Base-by-base conservation (phyloP, 1,140 invertebrate species). In the Penaeus vannamei region DNA sequence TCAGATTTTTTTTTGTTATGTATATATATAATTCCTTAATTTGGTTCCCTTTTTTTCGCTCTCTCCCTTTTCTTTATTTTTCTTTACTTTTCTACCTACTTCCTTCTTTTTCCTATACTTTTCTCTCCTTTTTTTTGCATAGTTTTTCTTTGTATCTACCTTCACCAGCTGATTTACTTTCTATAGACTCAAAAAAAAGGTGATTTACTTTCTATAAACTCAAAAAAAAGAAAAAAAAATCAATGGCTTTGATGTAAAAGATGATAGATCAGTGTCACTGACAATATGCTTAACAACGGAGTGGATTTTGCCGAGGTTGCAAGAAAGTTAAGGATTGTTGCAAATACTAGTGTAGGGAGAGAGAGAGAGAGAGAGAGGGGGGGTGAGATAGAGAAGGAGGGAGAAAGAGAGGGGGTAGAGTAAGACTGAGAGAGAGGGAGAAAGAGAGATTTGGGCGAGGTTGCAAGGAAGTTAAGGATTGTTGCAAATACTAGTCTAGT, bases 51-150 rank as follows among this genome's bases (percentile, higher is more conserved):
- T 53, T 80, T 36, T 80, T 53, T 80, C 77, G n/a, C 77, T 80
- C 77, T 80, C 77, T 80, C 77, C 59, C 77, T 36, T 80, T 53
- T 80, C 32, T 80, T 53, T 80, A 32, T 80, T 53, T 80, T 53
- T 53, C 32, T 80, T 53, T 80, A 22, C 46, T 53, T 80, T 26
- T 80, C 76, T 79, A 32, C 53, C 76, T 79, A 32, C 53, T 46
- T 79, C 76, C 53, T 17, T 79, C 76, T 79, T 46, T 76, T 2
- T 22, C 2, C 14, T 2, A 26, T 19, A 2, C n/a, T 2, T 32
- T 76, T 36, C 42, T 20, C 42, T 76, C 17, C 72, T 76, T 36
- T 29, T 36, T 77, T 77, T 36, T 20, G 19, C 22, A 8, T 46
- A 19, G 10, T 46, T 42, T 19, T 80, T 19, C 36, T 17, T 80